Conservation (phyloP, 2,888 invertebrate species). For the Hypena proboscidalis region DNA sequence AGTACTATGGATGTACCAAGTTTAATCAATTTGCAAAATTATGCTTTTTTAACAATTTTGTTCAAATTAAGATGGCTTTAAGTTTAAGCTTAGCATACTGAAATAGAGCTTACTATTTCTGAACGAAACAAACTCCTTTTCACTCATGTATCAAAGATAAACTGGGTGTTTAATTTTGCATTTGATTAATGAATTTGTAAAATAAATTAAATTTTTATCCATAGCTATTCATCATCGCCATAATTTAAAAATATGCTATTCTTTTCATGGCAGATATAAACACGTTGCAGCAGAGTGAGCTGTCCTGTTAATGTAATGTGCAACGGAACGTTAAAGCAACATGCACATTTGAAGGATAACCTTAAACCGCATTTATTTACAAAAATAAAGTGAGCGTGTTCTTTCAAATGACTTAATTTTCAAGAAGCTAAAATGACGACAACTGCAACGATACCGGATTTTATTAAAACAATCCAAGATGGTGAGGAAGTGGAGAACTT, state of each 20-base stretch:
- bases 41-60: too few relatives aligned
- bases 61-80: too few relatives aligned
- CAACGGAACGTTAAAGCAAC: constrained; percentile 25
- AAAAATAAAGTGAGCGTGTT: constrained; percentile 24
- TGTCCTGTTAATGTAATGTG: neutral
- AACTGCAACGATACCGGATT: constrained; percentile 77
- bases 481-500: constrained; percentile 92
- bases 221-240: too few relatives aligned
- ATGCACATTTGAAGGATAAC: constrained; percentile 64
- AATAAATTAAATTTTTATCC: too few relatives aligned
- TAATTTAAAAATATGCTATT: too few relatives aligned
- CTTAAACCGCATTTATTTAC: constrained; percentile 44
- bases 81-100: too few relatives aligned
- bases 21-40: too few relatives aligned
- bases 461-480: constrained; percentile 94
- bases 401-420: constrained; percentile 25
- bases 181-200: too few relatives aligned
- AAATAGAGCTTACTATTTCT: constrained; percentile 7
- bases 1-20: too few relatives aligned
- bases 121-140: constrained; percentile 9
- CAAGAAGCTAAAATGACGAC: constrained; percentile 58
- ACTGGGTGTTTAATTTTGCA: too few relatives aligned
- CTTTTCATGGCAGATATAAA: neutral
- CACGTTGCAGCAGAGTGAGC: neutral
- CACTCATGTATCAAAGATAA: too few relatives aligned